Conservation (phyloP, 2,113 vertebrate species). For the Hystrix cristata region DNA sequence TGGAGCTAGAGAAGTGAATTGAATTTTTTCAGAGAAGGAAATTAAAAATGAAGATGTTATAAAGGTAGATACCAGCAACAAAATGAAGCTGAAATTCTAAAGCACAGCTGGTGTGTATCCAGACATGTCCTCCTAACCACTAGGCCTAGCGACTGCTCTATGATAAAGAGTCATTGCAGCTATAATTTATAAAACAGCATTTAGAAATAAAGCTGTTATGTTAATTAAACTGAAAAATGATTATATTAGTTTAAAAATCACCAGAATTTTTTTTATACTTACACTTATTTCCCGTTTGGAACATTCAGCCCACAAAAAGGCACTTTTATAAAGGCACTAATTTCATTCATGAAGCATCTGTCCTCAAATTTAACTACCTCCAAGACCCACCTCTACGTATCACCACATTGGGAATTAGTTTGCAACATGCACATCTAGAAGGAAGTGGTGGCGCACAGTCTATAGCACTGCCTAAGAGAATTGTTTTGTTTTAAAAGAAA, state of each 20-base stretch:
- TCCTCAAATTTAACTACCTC: neutral
- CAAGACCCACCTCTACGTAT: neutral
- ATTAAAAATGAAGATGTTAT: neutral
- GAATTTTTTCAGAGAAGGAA: neutral
- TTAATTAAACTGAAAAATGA: neutral
- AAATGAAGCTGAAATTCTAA: neutral
- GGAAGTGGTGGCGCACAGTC: neutral
- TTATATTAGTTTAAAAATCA: slow-evolving; percentile 30
- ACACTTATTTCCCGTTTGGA: neutral
- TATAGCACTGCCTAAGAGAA: neutral
- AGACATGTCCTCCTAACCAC: neutral
- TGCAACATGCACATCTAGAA: neutral
- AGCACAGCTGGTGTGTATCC: neutral
- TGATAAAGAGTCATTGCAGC: neutral
- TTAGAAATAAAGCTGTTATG: neutral
- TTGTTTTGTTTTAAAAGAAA: neutral
- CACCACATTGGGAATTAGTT: neutral
- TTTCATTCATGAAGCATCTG: neutral
- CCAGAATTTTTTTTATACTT: neutral
- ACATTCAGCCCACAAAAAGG: neutral
- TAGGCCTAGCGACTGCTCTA: neutral
- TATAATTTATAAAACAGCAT: neutral
- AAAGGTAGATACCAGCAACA: neutral
- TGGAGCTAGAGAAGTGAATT: neutral
- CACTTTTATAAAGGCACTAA: neutral